Conservation (phyloP, 2,113 vertebrate species). For the Vulpes lagopus region DNA sequence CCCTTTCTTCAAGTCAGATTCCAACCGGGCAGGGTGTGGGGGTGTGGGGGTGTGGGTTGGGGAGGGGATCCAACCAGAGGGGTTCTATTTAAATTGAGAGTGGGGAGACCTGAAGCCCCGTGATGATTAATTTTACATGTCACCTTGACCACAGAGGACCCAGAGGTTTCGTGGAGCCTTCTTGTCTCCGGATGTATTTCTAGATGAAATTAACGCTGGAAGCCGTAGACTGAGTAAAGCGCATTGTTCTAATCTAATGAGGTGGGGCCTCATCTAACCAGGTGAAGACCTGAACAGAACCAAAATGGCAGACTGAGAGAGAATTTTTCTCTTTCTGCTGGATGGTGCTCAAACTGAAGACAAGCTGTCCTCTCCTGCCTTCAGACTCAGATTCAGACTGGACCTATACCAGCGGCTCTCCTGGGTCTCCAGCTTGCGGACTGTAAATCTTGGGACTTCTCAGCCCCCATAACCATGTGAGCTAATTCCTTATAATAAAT, state of each 20-base stretch:
- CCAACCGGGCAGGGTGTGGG: not conserved
- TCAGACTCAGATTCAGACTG: not conserved
- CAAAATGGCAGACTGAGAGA: not conserved
- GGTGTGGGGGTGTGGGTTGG: too few species aligned
- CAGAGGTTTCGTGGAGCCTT: not conserved
- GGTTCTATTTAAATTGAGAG: not conserved
- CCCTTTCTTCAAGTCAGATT: not conserved
- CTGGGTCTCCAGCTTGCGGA: not conserved
- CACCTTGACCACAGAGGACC: not conserved
- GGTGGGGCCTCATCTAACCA: not conserved
- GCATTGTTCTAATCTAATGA: not conserved
- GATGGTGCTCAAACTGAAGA: not conserved
- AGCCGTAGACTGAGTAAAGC: not conserved
- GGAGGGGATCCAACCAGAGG: not conserved
- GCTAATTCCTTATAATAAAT: conserved; percentile 9
- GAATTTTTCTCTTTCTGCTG: not conserved
- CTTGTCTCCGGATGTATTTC: not conserved
- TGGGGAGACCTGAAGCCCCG: not conserved
- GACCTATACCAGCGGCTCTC: not conserved
- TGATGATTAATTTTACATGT: not conserved
- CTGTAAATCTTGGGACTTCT: not conserved
- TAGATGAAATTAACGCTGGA: not conserved
- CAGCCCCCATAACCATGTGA: not conserved
- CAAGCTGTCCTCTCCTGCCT: not conserved
- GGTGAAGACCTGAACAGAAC: not conserved